Conservation (phyloP, 2,888 invertebrate genomes). For the Pyralis farinalis region DNA sequence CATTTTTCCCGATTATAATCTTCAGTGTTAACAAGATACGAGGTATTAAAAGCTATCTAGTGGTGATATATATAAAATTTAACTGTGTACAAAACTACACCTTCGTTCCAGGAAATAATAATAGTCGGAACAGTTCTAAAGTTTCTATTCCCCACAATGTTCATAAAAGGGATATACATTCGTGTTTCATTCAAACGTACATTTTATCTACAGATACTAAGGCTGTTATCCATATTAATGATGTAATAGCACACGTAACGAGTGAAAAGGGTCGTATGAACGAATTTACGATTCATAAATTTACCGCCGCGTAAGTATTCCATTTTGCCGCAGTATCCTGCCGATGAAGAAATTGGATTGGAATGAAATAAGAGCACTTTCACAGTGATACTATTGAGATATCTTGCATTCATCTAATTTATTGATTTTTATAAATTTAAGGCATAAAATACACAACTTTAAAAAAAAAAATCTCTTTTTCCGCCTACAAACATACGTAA, state of each 20-base stretch:
- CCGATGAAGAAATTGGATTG: constrained; percentile 23
- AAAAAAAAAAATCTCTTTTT: no score
- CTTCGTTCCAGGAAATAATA: no score
- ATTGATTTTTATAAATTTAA: background rate
- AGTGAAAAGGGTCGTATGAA: constrained; percentile 43
- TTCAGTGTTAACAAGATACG: background rate
- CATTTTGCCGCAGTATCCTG: constrained; percentile 32
- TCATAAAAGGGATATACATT: background rate
- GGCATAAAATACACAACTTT: no score
- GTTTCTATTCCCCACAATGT: background rate
- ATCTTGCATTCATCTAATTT: background rate
- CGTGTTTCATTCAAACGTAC: constrained; percentile 28
- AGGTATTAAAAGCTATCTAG: constrained; percentile 2
- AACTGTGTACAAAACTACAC: no score
- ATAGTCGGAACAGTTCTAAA: no score
- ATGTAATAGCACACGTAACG: constrained; percentile 41
- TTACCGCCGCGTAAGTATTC: constrained; percentile 31
- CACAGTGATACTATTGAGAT: background rate
- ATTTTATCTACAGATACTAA: constrained; percentile 42
- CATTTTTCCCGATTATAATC: background rate
- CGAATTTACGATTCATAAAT: constrained; percentile 55
- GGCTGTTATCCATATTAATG: constrained; percentile 50
- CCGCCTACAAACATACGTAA: no score
- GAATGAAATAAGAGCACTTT: constrained; percentile 6
- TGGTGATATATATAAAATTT: background rate